Evolutionary conservation across 2,797 vertebrate genomes (phyloP).

Genomic region (Syngnathus rostellatus): DNA sequence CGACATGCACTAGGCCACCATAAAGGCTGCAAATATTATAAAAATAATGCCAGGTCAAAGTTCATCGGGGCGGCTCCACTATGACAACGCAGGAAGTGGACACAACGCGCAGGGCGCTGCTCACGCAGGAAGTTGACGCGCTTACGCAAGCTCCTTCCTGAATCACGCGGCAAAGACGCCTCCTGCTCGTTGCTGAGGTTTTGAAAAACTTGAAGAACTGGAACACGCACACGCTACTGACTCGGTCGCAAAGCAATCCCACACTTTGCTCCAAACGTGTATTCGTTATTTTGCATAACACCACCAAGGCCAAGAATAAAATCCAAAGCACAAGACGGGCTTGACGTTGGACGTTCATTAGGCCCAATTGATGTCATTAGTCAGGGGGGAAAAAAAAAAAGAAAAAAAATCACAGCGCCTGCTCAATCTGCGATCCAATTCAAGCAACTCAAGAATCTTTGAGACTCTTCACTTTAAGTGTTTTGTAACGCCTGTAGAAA

Average conservation of each 20-base stretch:
- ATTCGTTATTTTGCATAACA: slow-evolving; percentile 2
- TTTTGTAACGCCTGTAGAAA: too few species aligned
- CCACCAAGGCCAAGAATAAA: slow-evolving; percentile 1
- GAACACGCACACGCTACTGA: not conserved
- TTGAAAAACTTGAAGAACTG: slow-evolving; percentile 16
- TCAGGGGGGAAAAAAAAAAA: not conserved
- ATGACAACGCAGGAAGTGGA: slow-evolving; percentile 45
- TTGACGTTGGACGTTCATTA: not conserved
- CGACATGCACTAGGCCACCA: not conserved
- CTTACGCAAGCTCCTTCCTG: slow-evolving; percentile 34
- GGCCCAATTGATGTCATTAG: not conserved
- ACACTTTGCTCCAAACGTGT: slow-evolving; percentile 3
- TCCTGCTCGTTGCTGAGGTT: slow-evolving; percentile 41
- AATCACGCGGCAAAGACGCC: slow-evolving; percentile 29
- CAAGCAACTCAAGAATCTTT: not conserved
- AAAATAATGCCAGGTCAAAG: too few species aligned
- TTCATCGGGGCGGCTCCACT: not conserved
- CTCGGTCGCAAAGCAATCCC: slow-evolving; percentile 1
- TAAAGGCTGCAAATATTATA: too few species aligned
- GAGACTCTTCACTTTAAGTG: not conserved
- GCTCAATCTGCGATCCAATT: not conserved
- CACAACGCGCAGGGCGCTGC: slow-evolving; percentile 11
- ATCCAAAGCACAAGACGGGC: not conserved
- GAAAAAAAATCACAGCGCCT: not conserved
- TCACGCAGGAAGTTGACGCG: not conserved